phyloP scores from a whole-genome alignment of 2,888 invertebrate genomes.

The Eristalis tenax region DNA sequence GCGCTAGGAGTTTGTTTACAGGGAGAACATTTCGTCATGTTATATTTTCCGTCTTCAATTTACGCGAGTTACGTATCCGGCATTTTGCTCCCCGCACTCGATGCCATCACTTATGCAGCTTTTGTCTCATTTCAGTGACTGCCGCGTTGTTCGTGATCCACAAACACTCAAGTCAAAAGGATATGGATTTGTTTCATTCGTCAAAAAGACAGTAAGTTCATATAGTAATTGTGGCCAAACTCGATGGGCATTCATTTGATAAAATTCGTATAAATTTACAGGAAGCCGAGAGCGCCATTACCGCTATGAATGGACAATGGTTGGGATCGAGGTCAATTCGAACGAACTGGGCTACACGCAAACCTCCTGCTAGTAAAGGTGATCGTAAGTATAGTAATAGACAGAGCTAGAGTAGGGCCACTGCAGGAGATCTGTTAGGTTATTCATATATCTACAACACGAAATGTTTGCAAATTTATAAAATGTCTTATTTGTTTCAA shows the following conservation, averaged over 20 bases:
- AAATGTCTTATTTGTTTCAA: conserved; percentile 34
- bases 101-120: conserved; percentile 46
- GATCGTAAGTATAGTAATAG: conserved; percentile 84
- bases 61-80: neutral
- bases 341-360: conserved; percentile 99
- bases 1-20: neutral
- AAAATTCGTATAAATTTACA: conserved; percentile 79
- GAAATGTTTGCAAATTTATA: neutral
- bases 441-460: neutral
- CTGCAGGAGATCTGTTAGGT: neutral
- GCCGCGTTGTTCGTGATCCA: conserved; percentile 98
- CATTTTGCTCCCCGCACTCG: conserved; percentile 28
- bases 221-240: neutral
- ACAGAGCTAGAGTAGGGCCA: conserved; percentile 9
- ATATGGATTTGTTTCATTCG: conserved; percentile 99
- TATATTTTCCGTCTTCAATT: neutral
- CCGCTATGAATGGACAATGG: conserved; percentile 99
- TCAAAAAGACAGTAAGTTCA: conserved; percentile 95
- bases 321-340: conserved; percentile 98
- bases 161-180: conserved; percentile 99
- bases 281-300: conserved; percentile 99
- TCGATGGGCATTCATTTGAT: neutral
- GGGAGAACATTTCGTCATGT: neutral
- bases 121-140: conserved; percentile 88
- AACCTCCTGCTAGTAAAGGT: conserved; percentile 96